Percentiles rank a stretch among this genome's conserved stretches.
Conservation (phyloP, 2,888 invertebrate species). For the Xestia rhomboidea region DNA sequence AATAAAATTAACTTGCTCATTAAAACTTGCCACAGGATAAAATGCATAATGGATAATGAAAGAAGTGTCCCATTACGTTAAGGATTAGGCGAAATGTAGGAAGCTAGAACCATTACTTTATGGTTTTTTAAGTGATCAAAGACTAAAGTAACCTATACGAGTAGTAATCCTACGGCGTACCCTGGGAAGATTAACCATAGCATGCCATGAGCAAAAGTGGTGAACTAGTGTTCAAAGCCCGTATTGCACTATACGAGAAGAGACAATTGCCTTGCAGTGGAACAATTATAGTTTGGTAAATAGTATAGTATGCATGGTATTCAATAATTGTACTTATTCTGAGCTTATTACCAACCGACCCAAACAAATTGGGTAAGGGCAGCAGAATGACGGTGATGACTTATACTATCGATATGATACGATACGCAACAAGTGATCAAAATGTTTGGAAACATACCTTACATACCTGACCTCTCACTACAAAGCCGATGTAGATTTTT, state of each 20-base stretch:
- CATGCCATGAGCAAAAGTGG: background rate
- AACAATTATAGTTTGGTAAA: background rate
- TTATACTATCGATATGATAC: too few species aligned
- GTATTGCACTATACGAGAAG: background rate
- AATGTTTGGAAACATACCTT: background rate
- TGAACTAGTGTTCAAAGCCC: background rate
- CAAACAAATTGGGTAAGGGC: background rate
- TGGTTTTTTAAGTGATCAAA: background rate
- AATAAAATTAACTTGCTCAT: background rate
- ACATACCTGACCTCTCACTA: background rate
- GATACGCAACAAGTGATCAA: background rate
- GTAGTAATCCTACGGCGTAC: background rate
- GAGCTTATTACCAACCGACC: background rate
- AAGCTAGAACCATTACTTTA: background rate
- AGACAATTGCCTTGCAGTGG: background rate
- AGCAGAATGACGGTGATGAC: background rate
- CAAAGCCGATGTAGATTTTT: constrained; percentile 7
- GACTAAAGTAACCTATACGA: background rate
- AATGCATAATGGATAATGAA: background rate
- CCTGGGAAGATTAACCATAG: background rate
- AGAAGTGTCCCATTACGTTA: background rate
- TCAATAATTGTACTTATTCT: background rate
- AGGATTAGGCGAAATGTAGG: background rate
- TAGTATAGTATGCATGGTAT: too few species aligned
- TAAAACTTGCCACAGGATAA: background rate